These are phyloP conservation scores for Ennomos erosarius DNA, from an alignment of 2,888 invertebrate species.

Conservation along the genomic window DNA sequence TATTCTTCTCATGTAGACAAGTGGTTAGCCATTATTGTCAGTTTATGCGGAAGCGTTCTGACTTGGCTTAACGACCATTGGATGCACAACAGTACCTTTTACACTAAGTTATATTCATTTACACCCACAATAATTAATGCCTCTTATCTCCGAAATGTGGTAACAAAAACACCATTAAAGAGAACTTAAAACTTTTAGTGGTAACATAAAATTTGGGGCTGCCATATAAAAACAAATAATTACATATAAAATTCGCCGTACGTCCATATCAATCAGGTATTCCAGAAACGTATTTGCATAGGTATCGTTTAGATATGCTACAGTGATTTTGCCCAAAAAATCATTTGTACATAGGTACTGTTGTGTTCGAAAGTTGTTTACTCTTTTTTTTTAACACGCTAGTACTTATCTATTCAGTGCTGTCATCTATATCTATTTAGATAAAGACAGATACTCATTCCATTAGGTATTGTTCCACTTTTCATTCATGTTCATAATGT, in stretches of 20 bases:
- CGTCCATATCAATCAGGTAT: conserved; percentile 46
- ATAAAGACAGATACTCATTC: no score
- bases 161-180: conserved; percentile 38
- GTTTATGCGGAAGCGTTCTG: no score
- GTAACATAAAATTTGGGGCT: conserved; percentile 39
- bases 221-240: conserved; percentile 47
- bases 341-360: conserved; percentile 44
- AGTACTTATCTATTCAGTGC: no score
- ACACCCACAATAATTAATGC: conserved; percentile 25
- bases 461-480: no score
- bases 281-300: conserved; percentile 56
- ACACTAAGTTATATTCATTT: conserved; percentile 9
- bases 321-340: conserved; percentile 51
- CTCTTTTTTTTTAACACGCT: no score
- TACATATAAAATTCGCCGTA: conserved; percentile 49
- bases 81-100: background rate
- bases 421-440: no score
- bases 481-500: no score
- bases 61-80: no score
- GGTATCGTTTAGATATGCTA: conserved; percentile 58
- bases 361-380: conserved; percentile 33
- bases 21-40: no score
- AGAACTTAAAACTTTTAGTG: conserved; percentile 38
- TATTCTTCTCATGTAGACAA: no score
- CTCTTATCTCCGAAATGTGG: conserved; percentile 29